These are phyloP conservation scores for Drosophila arawakana DNA, from an alignment of 1,140 invertebrate genomes.

Conservation along the genomic window DNA sequence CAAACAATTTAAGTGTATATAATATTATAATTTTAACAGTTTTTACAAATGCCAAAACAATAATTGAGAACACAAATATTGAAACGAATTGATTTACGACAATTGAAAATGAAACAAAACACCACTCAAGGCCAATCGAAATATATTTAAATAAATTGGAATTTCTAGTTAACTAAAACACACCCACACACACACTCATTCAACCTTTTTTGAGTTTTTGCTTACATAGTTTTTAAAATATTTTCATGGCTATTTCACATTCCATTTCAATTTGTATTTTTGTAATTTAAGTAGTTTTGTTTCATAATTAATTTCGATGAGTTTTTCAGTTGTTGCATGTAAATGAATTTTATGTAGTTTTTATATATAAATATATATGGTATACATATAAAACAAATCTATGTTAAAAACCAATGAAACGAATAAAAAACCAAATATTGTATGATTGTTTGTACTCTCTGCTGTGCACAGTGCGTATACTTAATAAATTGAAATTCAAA, in stretches of 20 bases:
- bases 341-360: slow-evolving; percentile 52
- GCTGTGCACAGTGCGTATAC: slow-evolving; percentile 38
- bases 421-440: slow-evolving; percentile 60
- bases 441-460: slow-evolving; percentile 57
- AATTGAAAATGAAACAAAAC: background rate
- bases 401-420: slow-evolving; percentile 6
- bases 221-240: slow-evolving; percentile 18
- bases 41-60: slow-evolving; percentile 49
- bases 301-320: slow-evolving; percentile 46
- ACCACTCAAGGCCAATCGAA: slow-evolving; percentile 1
- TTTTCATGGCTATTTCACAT: slow-evolving; percentile 35
- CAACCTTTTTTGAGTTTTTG: slow-evolving; percentile 5
- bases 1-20: slow-evolving; percentile 69
- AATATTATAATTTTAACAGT: slow-evolving; percentile 48
- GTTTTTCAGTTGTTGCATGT: slow-evolving; percentile 47
- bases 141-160: background rate
- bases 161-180: slow-evolving; percentile 16
- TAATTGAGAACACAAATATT: slow-evolving; percentile 29
- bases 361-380: slow-evolving; percentile 33
- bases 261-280: slow-evolving; percentile 27
- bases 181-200: background rate
- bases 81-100: slow-evolving; percentile 12
- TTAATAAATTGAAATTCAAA: slow-evolving; percentile 50
- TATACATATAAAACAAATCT: background rate
- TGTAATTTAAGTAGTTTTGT: background rate